These are phyloP conservation scores for Microctonus aethiopoides DNA, from an alignment of 2,888 invertebrate genomes.

Conservation along the genomic window DNA sequence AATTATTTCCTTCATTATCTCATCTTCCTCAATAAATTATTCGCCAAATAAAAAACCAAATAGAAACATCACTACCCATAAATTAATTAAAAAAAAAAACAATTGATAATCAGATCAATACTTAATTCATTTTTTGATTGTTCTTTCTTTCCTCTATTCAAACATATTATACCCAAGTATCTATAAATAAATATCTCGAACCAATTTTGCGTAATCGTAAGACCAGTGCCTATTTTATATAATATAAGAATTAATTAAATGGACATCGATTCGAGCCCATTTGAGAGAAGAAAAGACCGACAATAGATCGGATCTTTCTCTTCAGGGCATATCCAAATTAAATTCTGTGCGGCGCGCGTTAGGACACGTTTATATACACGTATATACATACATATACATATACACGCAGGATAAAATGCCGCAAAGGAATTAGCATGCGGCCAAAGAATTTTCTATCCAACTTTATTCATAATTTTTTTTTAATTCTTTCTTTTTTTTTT, in stretches of 20 bases:
- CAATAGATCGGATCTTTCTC: slow-evolving; percentile 31
- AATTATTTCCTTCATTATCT: no score
- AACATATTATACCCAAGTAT: no score
- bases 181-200: background rate
- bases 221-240: slow-evolving; percentile 5
- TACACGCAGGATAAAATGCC: slow-evolving; percentile 18
- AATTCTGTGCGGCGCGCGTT: slow-evolving; percentile 20
- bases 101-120: background rate
- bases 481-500: slow-evolving; percentile 20
- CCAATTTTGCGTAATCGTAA: slow-evolving; percentile 16
- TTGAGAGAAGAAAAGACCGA: slow-evolving; percentile 17
- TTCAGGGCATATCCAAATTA: slow-evolving; percentile 33
- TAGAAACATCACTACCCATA: no score
- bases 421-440: slow-evolving; percentile 33
- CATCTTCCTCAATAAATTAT: no score
- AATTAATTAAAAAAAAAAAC: no score
- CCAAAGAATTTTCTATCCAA: slow-evolving; percentile 18
- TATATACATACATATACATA: background rate
- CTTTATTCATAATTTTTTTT: slow-evolving; percentile 30
- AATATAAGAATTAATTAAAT: slow-evolving; percentile 29
- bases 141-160: no score
- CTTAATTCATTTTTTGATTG: no score
- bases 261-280: slow-evolving; percentile 17
- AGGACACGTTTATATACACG: background rate
- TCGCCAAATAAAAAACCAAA: no score